Conservation (phyloP, 1,140 invertebrate genomes). For the Leptinotarsa lineolata region DNA sequence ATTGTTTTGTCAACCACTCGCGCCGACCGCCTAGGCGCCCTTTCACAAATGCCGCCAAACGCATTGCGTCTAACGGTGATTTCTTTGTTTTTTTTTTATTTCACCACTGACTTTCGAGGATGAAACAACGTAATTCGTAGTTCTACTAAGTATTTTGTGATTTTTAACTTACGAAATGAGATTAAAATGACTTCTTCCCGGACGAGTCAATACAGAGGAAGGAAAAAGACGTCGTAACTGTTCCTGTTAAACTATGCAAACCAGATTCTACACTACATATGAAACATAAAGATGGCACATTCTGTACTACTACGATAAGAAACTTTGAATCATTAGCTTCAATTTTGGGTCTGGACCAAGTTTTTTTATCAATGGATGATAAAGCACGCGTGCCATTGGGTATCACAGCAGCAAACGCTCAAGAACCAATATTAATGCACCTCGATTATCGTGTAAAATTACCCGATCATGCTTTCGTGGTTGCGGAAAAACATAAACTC, state of each 20-base stretch:
- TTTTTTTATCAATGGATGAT: slow-evolving; percentile 48
- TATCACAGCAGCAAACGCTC: slow-evolving; percentile 49
- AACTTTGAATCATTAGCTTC: slow-evolving; percentile 5
- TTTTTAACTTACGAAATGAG: not conserved
- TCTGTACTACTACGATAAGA: not conserved
- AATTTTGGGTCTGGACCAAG: not conserved
- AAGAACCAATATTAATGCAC: slow-evolving; percentile 54
- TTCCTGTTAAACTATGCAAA: slow-evolving; percentile 1
- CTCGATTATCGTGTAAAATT: slow-evolving; percentile 55
- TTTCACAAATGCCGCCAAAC: no score
- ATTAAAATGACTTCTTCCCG: not conserved
- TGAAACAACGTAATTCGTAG: no score
- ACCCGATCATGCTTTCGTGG: slow-evolving; percentile 54
- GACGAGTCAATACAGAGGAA: slow-evolving; percentile 8
- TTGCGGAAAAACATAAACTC: slow-evolving; percentile 42
- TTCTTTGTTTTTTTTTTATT: no score
- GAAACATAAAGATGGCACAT: slow-evolving; percentile 24
- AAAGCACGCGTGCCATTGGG: slow-evolving; percentile 42
- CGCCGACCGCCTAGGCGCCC: no score
- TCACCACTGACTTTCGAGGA: no score
- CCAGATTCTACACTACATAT: not conserved
- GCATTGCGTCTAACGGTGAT: no score
- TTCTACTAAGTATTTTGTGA: not conserved
- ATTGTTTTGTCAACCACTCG: no score
- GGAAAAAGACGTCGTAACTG: slow-evolving; percentile 7